Evolutionary conservation across 1,140 invertebrate genomes (phyloP).

Genomic region (Drosophila hydei): DNA sequence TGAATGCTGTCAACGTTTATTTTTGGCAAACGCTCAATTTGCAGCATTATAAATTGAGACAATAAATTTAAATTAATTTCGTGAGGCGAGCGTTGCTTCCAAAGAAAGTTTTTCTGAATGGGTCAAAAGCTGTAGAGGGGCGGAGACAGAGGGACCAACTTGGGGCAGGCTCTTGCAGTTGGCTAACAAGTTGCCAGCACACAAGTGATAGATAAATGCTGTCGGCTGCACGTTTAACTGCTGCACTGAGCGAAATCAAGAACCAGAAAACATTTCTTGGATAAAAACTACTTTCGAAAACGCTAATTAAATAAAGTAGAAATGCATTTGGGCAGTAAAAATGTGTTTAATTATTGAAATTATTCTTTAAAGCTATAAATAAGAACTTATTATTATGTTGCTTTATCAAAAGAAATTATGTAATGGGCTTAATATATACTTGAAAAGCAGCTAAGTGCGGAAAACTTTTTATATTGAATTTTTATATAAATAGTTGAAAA

Average conservation of each 20-base stretch:
- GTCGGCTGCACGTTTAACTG: conserved; percentile 21
- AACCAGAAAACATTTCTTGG: not conserved
- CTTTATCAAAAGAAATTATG: too few species aligned
- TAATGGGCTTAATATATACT: too few species aligned
- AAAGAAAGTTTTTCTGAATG: conserved; percentile 11
- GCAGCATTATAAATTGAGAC: conserved; percentile 75
- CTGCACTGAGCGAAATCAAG: conserved; percentile 1
- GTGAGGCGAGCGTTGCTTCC: conserved; percentile 4
- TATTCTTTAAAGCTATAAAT: too few species aligned
- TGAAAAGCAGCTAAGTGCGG: not conserved
- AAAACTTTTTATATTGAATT: conserved; percentile 6
- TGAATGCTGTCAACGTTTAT: conserved; percentile 61
- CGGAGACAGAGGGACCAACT: not conserved
- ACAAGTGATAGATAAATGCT: conserved; percentile 41
- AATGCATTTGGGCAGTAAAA: too few species aligned
- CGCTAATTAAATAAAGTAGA: too few species aligned
- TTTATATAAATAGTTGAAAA: not conserved
- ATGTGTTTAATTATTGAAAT: too few species aligned
- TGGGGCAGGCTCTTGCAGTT: not conserved
- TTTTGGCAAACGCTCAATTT: conserved; percentile 67
- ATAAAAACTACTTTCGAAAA: too few species aligned
- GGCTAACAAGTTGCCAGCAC: conserved; percentile 14
- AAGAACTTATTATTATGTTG: too few species aligned
- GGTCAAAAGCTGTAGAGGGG: not conserved
- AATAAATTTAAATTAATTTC: conserved; percentile 81